These are phyloP conservation scores for Barypeithes pellucidus DNA, from an alignment of 2,888 invertebrate genomes.

Conservation along the genomic window DNA sequence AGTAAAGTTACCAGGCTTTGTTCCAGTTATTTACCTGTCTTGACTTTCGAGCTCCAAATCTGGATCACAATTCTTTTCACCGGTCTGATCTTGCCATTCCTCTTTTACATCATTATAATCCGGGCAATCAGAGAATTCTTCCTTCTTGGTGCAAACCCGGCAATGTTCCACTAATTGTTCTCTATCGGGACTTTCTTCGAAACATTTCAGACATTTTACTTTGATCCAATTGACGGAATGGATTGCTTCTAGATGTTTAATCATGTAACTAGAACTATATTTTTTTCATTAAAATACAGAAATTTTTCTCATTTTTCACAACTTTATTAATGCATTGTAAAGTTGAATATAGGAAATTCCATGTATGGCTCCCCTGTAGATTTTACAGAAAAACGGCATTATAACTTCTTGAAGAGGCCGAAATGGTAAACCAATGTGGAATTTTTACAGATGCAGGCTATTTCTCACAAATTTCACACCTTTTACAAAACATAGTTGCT, in stretches of 20 bases:
- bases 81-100: conserved; percentile 8
- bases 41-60: conserved; percentile 33
- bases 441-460: no score
- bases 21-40: conserved; percentile 11
- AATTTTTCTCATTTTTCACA: no score
- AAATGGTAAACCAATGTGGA: no score
- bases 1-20: no score
- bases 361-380: no score
- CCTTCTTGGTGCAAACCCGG: conserved; percentile 16
- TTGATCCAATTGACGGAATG: conserved; percentile 38
- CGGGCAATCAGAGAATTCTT: conserved; percentile 1
- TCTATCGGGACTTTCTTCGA: background rate
- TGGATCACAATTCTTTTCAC: conserved; percentile 20
- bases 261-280: conserved; percentile 23
- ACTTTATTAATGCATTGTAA: no score
- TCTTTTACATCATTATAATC: conserved; percentile 1
- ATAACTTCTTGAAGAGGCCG: no score
- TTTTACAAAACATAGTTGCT: no score
- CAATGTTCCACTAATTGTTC: conserved; percentile 36
- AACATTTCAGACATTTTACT: conserved; percentile 40
- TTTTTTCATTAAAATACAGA: conserved; percentile 8
- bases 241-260: conserved; percentile 17
- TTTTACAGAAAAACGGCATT: no score
- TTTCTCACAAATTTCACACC: no score
- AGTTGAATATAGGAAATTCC: no score